Base-by-base conservation (phyloP, 2,888 invertebrate species). In the Andrena trimmerana region DNA sequence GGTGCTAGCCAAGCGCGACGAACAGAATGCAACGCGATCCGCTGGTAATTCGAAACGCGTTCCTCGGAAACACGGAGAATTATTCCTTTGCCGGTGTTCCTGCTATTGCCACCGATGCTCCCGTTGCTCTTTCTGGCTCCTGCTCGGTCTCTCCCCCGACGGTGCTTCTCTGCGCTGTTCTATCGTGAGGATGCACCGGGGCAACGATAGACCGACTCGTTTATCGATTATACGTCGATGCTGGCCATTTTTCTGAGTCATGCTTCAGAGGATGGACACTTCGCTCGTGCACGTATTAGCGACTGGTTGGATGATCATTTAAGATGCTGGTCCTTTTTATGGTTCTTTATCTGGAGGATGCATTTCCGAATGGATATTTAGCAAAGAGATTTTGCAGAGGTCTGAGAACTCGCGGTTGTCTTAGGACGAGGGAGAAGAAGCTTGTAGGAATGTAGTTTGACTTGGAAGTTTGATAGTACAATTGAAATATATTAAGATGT, bases 21-120 rank as follows among this genome's bases (percentile, higher is more conserved):
- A 87, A 88, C 90, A 92, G 90, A 93, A 92, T 92, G 92, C 92
- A 92, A 91, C 91, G 90, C 91, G 90, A 92, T 93, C 90, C 90
- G 83, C 84, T 83, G 87, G 92, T 92, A 92, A 93, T 93, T 92
- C 90, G 90, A 93, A 92, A 92, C 92, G 92, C 91, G 92, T 85
- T 90, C 89, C 88, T 87, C 87, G 88, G 89, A 90, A 92, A 90
- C 90, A 91, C 90, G 90, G 88, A 88, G 90, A 91, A 90, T 90
- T 90, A 91, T 91, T 91, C 88, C 90, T 91, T 90, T 90, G 88
- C 87, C 84, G 84, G 73, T 83, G 80, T 77, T 87, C 83, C 77
- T 86, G 73, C 85, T 84, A 66, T 85, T 79, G 80, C 85, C 71
- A 75, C 75, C 75, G 79, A 81, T 79, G 78, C 73, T 67, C 66